Evolutionary conservation across 2,888 invertebrate species (phyloP).

Genomic region (Leistus spinibarbis): DNA sequence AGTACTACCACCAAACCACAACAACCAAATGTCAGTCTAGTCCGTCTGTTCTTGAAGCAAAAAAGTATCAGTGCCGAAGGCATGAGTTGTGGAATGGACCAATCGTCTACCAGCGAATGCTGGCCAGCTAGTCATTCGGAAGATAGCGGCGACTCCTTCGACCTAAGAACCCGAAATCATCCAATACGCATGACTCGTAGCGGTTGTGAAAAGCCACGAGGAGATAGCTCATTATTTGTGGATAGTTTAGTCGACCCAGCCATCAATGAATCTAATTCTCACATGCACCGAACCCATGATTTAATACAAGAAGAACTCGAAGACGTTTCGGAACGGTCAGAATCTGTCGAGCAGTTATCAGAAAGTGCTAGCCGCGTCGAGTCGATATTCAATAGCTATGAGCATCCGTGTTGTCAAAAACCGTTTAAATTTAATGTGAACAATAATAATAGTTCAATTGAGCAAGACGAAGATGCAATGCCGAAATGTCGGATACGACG

Average conservation of each 20-base stretch:
- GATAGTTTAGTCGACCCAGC: slow-evolving; percentile 59
- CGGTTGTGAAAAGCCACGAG: slow-evolving; percentile 29
- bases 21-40: slow-evolving; percentile 79
- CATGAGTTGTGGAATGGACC: slow-evolving; percentile 72
- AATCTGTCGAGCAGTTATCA: slow-evolving; percentile 59
- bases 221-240: slow-evolving; percentile 48
- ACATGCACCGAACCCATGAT: slow-evolving; percentile 54
- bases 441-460: slow-evolving; percentile 60
- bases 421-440: slow-evolving; percentile 53
- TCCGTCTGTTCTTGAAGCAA: slow-evolving; percentile 88
- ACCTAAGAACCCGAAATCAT: slow-evolving; percentile 52
- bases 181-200: slow-evolving; percentile 41
- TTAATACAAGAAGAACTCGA: slow-evolving; percentile 64
- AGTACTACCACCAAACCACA: slow-evolving; percentile 49
- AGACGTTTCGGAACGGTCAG: slow-evolving; percentile 60
- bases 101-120: slow-evolving; percentile 74
- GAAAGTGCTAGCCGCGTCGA: slow-evolving; percentile 57
- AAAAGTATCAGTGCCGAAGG: slow-evolving; percentile 83
- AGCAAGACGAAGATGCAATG: slow-evolving; percentile 47
- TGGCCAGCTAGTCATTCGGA: slow-evolving; percentile 73
- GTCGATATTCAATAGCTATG: slow-evolving; percentile 50
- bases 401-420: slow-evolving; percentile 29
- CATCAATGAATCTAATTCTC: slow-evolving; percentile 52
- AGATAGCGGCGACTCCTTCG: slow-evolving; percentile 65
- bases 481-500: slow-evolving; percentile 41